Base-by-base conservation (phyloP, 2,888 invertebrate genomes). In the Lutraria lutraria region DNA sequence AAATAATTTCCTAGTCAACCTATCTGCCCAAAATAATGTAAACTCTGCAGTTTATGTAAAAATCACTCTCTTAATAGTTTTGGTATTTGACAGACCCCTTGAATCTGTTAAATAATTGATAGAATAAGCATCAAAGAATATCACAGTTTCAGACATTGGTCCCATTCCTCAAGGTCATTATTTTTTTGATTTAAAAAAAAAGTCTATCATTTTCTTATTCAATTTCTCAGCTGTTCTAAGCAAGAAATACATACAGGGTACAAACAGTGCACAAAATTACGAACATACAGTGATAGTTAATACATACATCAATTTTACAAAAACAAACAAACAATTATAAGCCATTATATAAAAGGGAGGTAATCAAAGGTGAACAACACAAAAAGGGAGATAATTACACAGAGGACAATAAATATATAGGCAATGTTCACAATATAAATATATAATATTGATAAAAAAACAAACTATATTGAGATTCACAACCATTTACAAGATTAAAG, bases 381-480 rank as follows among this genome's bases (percentile, higher is more conserved):
- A 63, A 12, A 19, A 68, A 60, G 63, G 63, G 63, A 68, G 63
- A 25, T 68, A 68, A 68, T 68, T 25, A 68, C 25, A 25, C n/a
- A 25, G n/a, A 19, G 21, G 25, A n/a, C n/a, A 68, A n/a, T 13
- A 25, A n/a, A 68, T 68, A 68, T 8, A 25, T 68, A 68, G 63
- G n/a, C 21, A 68, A n/a, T 10, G n/a, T 25, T 68, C 63, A 68
- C 63, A 68, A 68, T 68, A 68, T 25, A 25, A 8, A 68, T 68
- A 68, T 25, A n/a, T 8, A 56, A 56, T 56, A 56, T 56, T 56
- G 56, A 56, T 68, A 43, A 68, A 68, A 68, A 68, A 25, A 68
- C 63, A 68, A 68, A 68, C n/a, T 68, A 8, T 25, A 68, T 68
- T 68, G 63, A 68, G 63, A 68, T 68, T 68, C 63, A 68, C 63